phyloP scores from a whole-genome alignment of 2,888 invertebrate genomes.

The Limnephilus rhombicus region DNA sequence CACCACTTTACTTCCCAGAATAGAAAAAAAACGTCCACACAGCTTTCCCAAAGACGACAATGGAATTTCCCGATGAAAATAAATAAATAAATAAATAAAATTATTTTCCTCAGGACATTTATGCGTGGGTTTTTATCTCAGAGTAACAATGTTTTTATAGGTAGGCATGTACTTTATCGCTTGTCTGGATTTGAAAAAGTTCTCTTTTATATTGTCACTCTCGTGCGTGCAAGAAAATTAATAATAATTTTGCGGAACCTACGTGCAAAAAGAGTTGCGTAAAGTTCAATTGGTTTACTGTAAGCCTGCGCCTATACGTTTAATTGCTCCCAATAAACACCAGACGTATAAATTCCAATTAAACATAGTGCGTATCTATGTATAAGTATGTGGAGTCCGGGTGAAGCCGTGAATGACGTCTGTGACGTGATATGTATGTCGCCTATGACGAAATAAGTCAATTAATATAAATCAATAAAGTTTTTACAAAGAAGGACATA shows the following conservation, averaged over 20 bases:
- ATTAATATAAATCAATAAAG: not conserved
- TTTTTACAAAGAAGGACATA: not conserved
- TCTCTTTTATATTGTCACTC: too few species aligned
- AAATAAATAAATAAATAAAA: too few species aligned
- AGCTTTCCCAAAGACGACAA: too few species aligned
- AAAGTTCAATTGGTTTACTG: not conserved
- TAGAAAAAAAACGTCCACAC: too few species aligned
- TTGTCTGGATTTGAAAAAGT: too few species aligned
- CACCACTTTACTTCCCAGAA: too few species aligned
- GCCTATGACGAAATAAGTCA: not conserved
- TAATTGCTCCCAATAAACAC: not conserved
- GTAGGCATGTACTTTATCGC: too few species aligned
- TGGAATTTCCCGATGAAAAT: too few species aligned
- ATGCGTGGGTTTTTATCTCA: too few species aligned
- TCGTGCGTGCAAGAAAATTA: too few species aligned
- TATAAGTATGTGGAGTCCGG: not conserved
- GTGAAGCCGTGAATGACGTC: not conserved
- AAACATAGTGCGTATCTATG: not conserved
- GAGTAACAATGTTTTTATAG: too few species aligned
- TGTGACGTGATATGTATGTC: not conserved
- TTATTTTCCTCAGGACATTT: too few species aligned
- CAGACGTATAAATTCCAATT: not conserved
- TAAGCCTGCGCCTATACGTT: not conserved
- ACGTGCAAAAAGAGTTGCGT: not conserved
- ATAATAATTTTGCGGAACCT: not conserved